Base-by-base conservation (phyloP, 1,140 invertebrate genomes). In the Hormaphis cornu region DNA sequence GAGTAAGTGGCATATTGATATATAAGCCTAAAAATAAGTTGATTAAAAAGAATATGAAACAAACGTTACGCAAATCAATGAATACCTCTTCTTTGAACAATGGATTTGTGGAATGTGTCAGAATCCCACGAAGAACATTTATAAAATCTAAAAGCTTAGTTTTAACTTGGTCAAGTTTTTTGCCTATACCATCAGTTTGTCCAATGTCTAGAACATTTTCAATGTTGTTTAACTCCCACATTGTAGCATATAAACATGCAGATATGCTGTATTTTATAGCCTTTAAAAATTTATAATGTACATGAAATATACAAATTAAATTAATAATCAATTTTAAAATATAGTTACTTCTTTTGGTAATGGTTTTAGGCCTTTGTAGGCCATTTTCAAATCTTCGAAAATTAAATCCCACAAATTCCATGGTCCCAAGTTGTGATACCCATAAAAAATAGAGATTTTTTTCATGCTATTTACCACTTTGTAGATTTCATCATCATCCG, bases 401-500 rank as follows among this genome's bases (percentile, higher is more conserved):
- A 97, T 79, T 16, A 87, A 89, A 74, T 91, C 87, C 89, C 95
- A 98, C 71, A 98, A 84, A 75, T 88, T 86, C 85, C 90, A 95
- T 42, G 54, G 73, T 8, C 80, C 82, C 73, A 89, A 76, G 81
- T 98, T 92, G 80, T 98, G 95, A 78, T 93, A 96, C 73, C 92
- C 86, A 78, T 90, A 93, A 80, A 97, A 91, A 73, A 95, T 89
- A 9, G 92, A 88, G 20, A 97, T 86, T 80, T 96, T 96, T 76
- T 94, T 92, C 30, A 98, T 79, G 12, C 89, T 89, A 73, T 93
- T 90, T 1, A 89, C 85, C 63, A 99, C 85, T 74, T 88, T 89
- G 79, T 95, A 97, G 18, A 88, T 87, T 79, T 98, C 95, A 82
- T 99, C 96, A 75, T 95, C 95, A 80, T 97, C 93, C 1, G 94